Conservation (phyloP, 2,113 vertebrate species). For the Platichthys flesus region DNA sequence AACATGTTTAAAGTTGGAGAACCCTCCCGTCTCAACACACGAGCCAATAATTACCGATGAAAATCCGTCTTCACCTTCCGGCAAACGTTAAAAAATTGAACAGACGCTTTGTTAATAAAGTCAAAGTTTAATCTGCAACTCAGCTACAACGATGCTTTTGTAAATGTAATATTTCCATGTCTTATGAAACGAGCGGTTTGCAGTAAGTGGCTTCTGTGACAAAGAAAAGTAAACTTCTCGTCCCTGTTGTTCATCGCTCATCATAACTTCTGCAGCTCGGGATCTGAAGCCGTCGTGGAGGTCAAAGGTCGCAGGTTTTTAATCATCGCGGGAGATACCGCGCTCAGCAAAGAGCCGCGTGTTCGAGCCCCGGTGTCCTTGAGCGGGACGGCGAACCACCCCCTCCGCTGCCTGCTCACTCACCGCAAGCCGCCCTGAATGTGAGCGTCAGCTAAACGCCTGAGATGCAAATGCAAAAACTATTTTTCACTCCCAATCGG, state of each 20-base stretch:
- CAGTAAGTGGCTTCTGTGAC: no score
- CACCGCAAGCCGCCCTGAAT: constrained; percentile 16
- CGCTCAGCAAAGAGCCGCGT: constrained; percentile 20
- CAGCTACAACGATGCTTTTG: neutral
- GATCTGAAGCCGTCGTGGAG: constrained; percentile 18
- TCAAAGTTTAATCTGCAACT: neutral
- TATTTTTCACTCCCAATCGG: constrained; percentile 43
- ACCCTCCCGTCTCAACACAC: neutral
- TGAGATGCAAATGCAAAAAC: constrained; percentile 45
- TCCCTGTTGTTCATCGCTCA: neutral
- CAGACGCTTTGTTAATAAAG: neutral
- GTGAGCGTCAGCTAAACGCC: constrained; percentile 46
- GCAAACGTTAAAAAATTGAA: neutral
- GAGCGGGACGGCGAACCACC: constrained; percentile 32
- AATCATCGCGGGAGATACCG: constrained; percentile 35
- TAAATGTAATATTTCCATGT: constrained; percentile 8
- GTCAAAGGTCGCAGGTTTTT: constrained; percentile 38
- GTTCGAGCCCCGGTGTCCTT: constrained; percentile 49
- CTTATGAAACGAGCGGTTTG: neutral
- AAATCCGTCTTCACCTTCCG: neutral
- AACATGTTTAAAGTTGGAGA: neutral
- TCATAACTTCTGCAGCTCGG: constrained; percentile 22
- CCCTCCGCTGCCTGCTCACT: constrained; percentile 22
- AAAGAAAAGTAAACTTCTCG: neutral
- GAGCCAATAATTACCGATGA: neutral